Conservation (phyloP, 2,797 vertebrate species). For the Chelon labrosus region DNA sequence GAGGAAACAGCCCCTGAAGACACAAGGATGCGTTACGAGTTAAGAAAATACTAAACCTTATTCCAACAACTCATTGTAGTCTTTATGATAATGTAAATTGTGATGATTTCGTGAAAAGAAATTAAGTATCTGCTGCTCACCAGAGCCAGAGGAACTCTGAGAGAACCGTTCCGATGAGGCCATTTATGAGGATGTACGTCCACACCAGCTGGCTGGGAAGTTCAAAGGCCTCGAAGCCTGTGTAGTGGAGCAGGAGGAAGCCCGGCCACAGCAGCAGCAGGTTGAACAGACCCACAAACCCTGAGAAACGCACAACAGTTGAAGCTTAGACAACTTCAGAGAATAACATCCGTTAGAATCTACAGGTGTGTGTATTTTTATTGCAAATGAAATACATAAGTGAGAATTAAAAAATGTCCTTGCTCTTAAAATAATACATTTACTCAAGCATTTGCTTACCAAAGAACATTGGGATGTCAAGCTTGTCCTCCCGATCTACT, state of each 20-base stretch:
- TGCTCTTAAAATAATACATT: not conserved
- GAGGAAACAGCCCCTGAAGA: conserved; percentile 95
- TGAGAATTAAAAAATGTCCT: not conserved
- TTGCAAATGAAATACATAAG: too few relatives aligned
- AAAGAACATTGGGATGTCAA: conserved; percentile 98
- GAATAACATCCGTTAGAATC: not conserved
- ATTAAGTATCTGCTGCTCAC: conserved; percentile 75
- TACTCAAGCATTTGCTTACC: conserved; percentile 81
- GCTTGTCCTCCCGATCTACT: conserved; percentile 95
- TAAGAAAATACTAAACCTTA: not conserved
- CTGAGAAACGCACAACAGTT: conserved; percentile 76
- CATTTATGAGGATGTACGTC: conserved; percentile 96
- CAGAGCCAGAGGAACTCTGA: conserved; percentile 98
- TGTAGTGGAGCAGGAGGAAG: conserved; percentile 96
- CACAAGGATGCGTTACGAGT: conserved; percentile 14
- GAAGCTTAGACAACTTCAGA: not conserved
- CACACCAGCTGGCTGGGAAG: conserved; percentile 94
- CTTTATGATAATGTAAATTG: not conserved
- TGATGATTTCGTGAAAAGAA: not conserved
- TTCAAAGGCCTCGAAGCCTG: conserved; percentile 95
- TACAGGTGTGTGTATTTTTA: not conserved
- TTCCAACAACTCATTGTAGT: not conserved
- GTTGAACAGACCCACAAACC: conserved; percentile 97
- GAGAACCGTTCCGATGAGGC: conserved; percentile 95
- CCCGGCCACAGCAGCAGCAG: conserved; percentile 97